Evolutionary conservation across 1,140 invertebrate species (phyloP), one percentile per base, ranked within the genome.

Genomic region (Drosophila seguyi): DNA sequence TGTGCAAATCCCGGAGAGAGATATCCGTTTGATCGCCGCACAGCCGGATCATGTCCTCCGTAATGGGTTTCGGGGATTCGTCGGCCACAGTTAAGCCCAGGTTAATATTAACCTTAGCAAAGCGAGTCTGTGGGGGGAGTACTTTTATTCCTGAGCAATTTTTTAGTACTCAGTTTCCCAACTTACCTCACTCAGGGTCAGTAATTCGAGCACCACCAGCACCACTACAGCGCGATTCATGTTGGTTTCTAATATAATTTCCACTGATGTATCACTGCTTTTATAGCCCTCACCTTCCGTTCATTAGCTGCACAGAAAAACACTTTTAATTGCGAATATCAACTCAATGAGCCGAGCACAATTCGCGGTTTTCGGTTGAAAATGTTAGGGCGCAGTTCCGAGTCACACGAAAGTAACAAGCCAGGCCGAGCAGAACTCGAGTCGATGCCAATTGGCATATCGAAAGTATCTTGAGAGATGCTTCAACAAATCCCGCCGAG

Each of bases 391-490:
- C 75, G 82, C 75, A 86, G 74, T 87, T 68, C 62, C 62, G 75
- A 83, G 81, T 87, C 82, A 79, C 66, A 59, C 78, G 81, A 87
- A 69, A 62, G 79, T 73, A 75, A 65, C 63, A 66, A 72, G 29
- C 36, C 27, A 57, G 58, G 44, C 36, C 44, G 47, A n/a, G 22
- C 52, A 59, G 69, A 71, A 73, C 36, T 67, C 84, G 52, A 87
- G 83, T 86, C 85, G 83, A 87, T 68, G 67, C 75, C 62, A 69
- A 69, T 69, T 69, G 66, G 66, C 66, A 69, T 67, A 67, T 58
- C 69, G 34, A 73, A 77, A 76, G 85, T 82, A 82, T 65, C 85
- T 87, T 56, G 60, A 85, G 81, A 79, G 62, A 79, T 78, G 63
- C 84, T 86, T 86, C 79, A 87, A 72, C 66, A 87, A 75, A 67